Conservation (phyloP, 2,888 invertebrate genomes). For the Spilosoma lubricipeda region DNA sequence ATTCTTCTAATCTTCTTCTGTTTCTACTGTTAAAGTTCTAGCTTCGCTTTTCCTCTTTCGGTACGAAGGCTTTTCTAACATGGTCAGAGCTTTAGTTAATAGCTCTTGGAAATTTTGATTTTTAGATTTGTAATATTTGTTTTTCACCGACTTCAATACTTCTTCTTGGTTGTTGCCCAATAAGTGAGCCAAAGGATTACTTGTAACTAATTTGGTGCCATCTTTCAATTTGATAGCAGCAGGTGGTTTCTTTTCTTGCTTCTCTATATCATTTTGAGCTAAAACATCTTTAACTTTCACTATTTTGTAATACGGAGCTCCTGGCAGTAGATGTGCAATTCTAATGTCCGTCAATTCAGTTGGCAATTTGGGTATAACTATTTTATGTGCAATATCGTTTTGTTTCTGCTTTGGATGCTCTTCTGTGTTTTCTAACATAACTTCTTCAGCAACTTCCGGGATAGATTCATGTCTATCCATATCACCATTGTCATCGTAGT, state of each 20-base stretch:
- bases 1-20: neutral
- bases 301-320: constrained; percentile 77
- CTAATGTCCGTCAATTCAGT: constrained; percentile 57
- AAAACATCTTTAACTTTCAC: constrained; percentile 68
- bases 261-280: constrained; percentile 5
- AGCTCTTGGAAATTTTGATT: constrained; percentile 60
- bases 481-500: constrained; percentile 42
- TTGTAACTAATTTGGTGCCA: constrained; percentile 70
- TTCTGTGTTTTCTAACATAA: constrained; percentile 65
- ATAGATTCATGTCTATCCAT: constrained; percentile 52
- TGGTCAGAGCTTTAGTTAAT: constrained; percentile 65
- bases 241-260: constrained; percentile 5
- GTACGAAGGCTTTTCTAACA: constrained; percentile 48
- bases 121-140: constrained; percentile 66
- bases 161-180: constrained; percentile 58
- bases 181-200: constrained; percentile 76
- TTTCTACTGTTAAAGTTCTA: neutral
- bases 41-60: constrained; percentile 24
- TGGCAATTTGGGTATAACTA: constrained; percentile 65
- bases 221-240: constrained; percentile 61
- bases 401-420: constrained; percentile 43
- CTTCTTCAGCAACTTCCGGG: constrained; percentile 76
- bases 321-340: constrained; percentile 69
- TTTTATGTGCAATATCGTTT: constrained; percentile 49
- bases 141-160: constrained; percentile 49